These are phyloP conservation scores for Enteromius fasciolatus DNA, from an alignment of 2,797 vertebrate genomes.

Conservation along the genomic window DNA sequence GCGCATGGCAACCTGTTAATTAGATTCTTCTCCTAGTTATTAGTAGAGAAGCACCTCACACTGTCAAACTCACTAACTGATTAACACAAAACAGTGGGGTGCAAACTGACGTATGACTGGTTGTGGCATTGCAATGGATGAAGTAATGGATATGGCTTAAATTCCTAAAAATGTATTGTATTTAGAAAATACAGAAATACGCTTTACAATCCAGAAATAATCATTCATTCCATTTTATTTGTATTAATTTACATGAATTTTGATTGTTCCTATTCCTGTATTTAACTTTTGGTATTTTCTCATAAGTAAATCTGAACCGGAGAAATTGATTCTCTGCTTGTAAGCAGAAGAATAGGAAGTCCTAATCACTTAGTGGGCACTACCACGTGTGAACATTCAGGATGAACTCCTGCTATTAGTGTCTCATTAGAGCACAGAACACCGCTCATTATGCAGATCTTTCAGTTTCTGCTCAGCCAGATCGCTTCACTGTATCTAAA, in stretches of 20 bases:
- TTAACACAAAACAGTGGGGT: constrained; percentile 29
- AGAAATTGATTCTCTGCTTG: not conserved
- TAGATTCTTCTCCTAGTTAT: constrained; percentile 33
- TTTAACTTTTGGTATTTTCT: not conserved
- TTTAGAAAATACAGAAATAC: not conserved
- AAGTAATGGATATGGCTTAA: not conserved
- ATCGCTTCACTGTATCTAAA: constrained; percentile 30
- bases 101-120: constrained; percentile 31
- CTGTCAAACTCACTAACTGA: constrained; percentile 47
- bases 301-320: not conserved
- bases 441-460: constrained; percentile 35
- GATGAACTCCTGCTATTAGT: constrained; percentile 42
- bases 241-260: not conserved
- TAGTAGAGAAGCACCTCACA: constrained; percentile 34
- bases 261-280: not conserved
- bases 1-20: constrained; percentile 27
- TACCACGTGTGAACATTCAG: constrained; percentile 18
- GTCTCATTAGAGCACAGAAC: constrained; percentile 45
- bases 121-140: not conserved
- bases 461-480: constrained; percentile 29
- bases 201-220: not conserved
- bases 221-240: not conserved
- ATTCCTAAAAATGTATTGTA: not conserved
- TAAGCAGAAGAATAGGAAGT: not conserved
- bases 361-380: constrained; percentile 27